Percentiles rank a stretch among this genome's conserved stretches.
These are phyloP conservation scores for Luffia ferchaultella DNA, from an alignment of 2,888 invertebrate genomes.

Conservation along the genomic window DNA sequence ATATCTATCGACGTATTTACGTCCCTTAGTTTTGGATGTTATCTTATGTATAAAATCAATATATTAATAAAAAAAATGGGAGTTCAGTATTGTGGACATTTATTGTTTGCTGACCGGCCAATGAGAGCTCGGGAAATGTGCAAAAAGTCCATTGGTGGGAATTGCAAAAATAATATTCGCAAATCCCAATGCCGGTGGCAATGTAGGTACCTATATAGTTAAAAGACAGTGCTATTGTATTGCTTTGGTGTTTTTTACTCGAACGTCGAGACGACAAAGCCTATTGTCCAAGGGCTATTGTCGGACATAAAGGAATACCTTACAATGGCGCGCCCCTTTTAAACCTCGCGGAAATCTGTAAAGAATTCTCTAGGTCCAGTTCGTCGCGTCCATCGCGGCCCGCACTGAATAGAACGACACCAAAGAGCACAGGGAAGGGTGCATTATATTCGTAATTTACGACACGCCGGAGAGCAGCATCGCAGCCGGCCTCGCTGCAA, in stretches of 20 bases:
- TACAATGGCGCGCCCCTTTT: constrained; percentile 40
- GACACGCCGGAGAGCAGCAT: constrained; percentile 22
- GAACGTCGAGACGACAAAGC: constrained; percentile 11
- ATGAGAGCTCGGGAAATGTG: constrained; percentile 29
- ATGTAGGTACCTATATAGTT: neutral
- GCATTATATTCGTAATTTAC: constrained; percentile 58
- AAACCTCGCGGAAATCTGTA: constrained; percentile 48
- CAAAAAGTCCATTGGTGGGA: constrained; percentile 44
- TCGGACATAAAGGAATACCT: constrained; percentile 51
- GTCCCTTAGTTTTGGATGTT: too few species aligned
- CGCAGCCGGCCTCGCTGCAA: constrained; percentile 31
- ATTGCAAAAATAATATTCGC: constrained; percentile 60
- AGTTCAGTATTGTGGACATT: too few species aligned
- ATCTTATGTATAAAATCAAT: too few species aligned
- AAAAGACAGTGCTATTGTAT: neutral
- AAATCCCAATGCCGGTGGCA: constrained; percentile 19
- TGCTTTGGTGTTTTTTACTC: constrained; percentile 1
- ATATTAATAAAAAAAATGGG: too few species aligned
- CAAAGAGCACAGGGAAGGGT: constrained; percentile 45
- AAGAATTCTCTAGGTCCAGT: constrained; percentile 30
- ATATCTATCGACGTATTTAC: too few species aligned
- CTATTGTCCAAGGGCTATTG: constrained; percentile 50
- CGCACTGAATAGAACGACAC: constrained; percentile 39
- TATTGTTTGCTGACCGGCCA: too few species aligned
- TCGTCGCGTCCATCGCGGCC: constrained; percentile 30